These are phyloP conservation scores for Zoanthus gigantus DNA, from an alignment of 92 coral and sea anemone species.

Conservation along the genomic window DNA sequence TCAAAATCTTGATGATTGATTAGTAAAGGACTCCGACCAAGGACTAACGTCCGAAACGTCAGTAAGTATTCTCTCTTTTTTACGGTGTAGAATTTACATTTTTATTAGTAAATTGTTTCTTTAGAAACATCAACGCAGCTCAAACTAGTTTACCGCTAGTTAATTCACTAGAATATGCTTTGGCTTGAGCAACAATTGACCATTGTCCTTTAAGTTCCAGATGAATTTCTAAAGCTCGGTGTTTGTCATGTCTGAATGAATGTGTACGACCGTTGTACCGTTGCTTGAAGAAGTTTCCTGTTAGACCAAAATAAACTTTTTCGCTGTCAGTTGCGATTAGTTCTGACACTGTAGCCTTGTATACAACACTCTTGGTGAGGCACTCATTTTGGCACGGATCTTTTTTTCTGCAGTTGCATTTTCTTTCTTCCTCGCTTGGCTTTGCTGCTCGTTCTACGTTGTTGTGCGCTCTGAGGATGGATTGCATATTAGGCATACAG, in stretches of 20 bases:
- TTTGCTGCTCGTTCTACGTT: constrained; percentile 16
- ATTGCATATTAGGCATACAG: neutral
- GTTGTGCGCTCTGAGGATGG: constrained; percentile 23
- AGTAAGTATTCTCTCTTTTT: too few species aligned
- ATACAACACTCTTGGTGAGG: constrained; percentile 15
- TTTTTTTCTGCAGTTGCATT: constrained; percentile 20
- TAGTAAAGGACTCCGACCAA: too few species aligned
- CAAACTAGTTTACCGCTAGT: too few species aligned
- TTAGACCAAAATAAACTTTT: constrained; percentile 11
- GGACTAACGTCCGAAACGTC: too few species aligned
- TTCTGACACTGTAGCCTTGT: constrained; percentile 19
- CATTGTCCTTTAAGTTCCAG: constrained; percentile 39
- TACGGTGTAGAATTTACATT: too few species aligned
- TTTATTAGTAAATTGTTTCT: too few species aligned
- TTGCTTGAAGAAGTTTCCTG: neutral
- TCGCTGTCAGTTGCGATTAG: neutral
- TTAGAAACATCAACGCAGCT: too few species aligned
- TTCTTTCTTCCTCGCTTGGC: constrained; percentile 17
- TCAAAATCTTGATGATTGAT: too few species aligned
- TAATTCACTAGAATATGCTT: too few species aligned
- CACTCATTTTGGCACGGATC: constrained; percentile 12
- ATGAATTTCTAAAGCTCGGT: constrained; percentile 25
- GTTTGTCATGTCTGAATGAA: constrained; percentile 16
- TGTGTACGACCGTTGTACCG: constrained; percentile 13
- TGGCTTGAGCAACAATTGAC: neutral